These are phyloP conservation scores for Macrobrachium rosenbergii DNA, from an alignment of 1,140 invertebrate genomes.

Conservation along the genomic window DNA sequence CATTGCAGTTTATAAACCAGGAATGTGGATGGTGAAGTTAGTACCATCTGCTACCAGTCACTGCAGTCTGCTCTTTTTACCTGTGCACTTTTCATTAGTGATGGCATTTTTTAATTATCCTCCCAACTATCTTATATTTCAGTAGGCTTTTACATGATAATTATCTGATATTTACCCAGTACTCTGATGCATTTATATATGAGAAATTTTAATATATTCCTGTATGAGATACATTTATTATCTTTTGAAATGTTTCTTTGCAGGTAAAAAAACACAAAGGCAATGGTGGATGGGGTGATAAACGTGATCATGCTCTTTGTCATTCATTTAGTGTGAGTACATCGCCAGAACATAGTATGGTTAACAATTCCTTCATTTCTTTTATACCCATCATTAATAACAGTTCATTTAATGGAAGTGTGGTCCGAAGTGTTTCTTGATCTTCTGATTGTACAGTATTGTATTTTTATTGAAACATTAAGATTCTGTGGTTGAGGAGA, in stretches of 20 bases:
- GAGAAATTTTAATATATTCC: neutral
- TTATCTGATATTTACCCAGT: no score
- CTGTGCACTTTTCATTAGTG: no score
- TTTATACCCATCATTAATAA: neutral
- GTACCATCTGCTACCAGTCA: no score
- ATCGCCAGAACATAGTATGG: neutral
- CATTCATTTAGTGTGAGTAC: slow-evolving; percentile 41
- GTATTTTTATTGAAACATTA: neutral
- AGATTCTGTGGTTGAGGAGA: no score
- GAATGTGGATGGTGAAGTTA: no score
- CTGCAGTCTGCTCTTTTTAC: no score
- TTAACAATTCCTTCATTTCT: neutral
- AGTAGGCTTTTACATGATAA: no score
- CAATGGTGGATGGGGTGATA: slow-evolving; percentile 98
- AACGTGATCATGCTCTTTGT: slow-evolving; percentile 78
- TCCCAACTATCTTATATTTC: no score
- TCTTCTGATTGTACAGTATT: slow-evolving; percentile 2
- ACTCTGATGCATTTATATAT: no score
- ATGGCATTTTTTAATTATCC: no score
- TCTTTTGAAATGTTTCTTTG: slow-evolving; percentile 9
- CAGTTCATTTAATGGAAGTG: slow-evolving; percentile 8
- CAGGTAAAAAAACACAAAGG: slow-evolving; percentile 87
- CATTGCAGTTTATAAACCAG: no score
- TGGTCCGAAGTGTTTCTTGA: neutral
- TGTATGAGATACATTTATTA: neutral